Evolutionary conservation across 2,797 vertebrate species (phyloP), one percentile per base, ranked within the genome.

Genomic region (Amblyopsis hoosieri): DNA sequence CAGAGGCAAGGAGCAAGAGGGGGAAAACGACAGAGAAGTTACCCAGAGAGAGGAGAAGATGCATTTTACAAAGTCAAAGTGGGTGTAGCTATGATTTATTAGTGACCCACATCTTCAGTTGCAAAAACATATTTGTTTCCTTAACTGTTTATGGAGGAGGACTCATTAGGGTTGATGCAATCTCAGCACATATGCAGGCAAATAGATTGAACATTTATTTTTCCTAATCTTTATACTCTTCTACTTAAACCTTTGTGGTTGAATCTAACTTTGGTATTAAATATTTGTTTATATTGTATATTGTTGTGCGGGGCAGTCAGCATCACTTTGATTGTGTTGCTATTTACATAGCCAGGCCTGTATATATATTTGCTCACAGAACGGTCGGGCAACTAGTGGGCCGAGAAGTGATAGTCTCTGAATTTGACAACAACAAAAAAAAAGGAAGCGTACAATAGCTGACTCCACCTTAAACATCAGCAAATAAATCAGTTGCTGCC

Each of bases 131-230:
- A 23, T 23, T 23, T 23, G 23, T 23, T 23, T 3, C 3, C 7
- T n/a, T 77, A 77, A 76, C 82, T 77, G 71, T 81, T 74, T 67
- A 78, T 61, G 53, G 23, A 72, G 60, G 70, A 81, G 72, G 81
- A 81, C 79, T 62, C 70, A 57, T 83, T 77, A 80, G 66, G 56
- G 49, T 64, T 78, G 67, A 72, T 69, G 74, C 56, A 65, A 78
- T 52, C 71, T 46, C 64, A 71, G 67, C 17, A 60, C 62, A 60
- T 71, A 68, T 78, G 58, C 68, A 57, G 62, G 66, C 37, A 60
- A 66, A 65, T n/a, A 71, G 71, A 85, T 85, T 23, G 23, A 23
- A 69, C 51, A 70, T 67, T 67, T 74, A 29, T 33, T 17, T 57
- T 19, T 63, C 6, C 1, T 59, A 23, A 60, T 2, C 33, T 59